Conservation (phyloP, 2,888 invertebrate genomes). For the Drepanosiphum platanoidis region DNA sequence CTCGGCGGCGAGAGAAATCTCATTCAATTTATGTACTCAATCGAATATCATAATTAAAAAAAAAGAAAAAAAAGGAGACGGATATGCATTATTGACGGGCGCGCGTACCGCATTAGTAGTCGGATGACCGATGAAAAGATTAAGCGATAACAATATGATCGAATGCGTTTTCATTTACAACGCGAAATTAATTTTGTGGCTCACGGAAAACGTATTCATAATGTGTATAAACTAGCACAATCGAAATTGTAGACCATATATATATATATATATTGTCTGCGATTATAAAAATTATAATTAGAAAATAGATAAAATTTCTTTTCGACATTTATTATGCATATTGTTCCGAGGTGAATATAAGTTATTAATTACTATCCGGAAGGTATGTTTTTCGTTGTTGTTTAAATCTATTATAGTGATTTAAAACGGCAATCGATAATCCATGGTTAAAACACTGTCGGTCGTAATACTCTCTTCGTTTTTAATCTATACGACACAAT, state of each 20-base stretch:
- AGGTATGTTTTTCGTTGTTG: not conserved
- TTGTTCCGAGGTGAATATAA: not conserved
- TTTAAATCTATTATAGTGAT: not conserved
- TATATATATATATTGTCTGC: not conserved
- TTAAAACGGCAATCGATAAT: not conserved
- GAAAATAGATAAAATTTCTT: not conserved
- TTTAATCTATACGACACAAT: not conserved
- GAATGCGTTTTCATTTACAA: not conserved
- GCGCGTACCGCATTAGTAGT: not conserved
- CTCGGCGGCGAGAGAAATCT: slow-evolving; percentile 8
- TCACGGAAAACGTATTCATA: not conserved
- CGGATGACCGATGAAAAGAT: not conserved
- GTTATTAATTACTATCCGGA: not conserved
- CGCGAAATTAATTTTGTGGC: not conserved
- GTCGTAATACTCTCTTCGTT: too few relatives aligned
- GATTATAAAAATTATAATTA: not conserved
- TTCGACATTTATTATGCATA: not conserved
- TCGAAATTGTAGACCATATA: not conserved
- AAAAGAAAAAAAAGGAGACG: not conserved
- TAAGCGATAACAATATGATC: not conserved
- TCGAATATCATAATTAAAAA: slow-evolving; percentile 28
- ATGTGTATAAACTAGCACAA: slow-evolving; percentile 1
- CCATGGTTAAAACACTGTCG: not conserved
- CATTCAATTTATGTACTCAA: slow-evolving; percentile 29
- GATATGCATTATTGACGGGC: not conserved